These are phyloP conservation scores for Archips xylosteana DNA, from an alignment of 2,888 invertebrate genomes.

Conservation along the genomic window DNA sequence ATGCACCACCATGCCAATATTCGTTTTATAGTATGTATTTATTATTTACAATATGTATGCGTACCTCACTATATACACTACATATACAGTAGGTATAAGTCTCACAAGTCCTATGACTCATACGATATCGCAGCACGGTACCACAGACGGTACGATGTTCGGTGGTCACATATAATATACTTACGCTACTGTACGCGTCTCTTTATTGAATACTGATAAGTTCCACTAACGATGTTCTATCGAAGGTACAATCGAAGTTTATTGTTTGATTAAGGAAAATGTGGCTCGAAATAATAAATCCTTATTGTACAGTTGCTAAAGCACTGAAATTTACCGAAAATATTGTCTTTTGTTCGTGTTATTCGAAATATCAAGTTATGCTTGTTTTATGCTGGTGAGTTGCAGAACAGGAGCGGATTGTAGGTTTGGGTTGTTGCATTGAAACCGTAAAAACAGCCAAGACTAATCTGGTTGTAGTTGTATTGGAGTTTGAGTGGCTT, in stretches of 20 bases:
- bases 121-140: slow-evolving; percentile 63
- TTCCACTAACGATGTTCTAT: slow-evolving; percentile 59
- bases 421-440: background rate
- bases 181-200: slow-evolving; percentile 58
- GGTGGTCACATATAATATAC: slow-evolving; percentile 45
- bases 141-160: slow-evolving; percentile 48
- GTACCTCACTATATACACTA: background rate
- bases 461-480: slow-evolving; percentile 5
- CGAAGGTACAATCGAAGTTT: background rate
- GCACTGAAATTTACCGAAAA: background rate
- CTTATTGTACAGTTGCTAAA: too few species aligned
- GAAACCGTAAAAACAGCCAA: background rate
- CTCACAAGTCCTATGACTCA: slow-evolving; percentile 61
- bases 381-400: too few species aligned
- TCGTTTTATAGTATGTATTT: slow-evolving; percentile 1
- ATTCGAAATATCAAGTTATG: background rate
- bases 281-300: background rate
- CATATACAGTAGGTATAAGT: background rate
- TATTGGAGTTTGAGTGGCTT: slow-evolving; percentile 17
- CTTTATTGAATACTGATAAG: slow-evolving; percentile 73
- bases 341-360: background rate
- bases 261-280: slow-evolving; percentile 10
- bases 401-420: background rate
- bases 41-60: background rate
- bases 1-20: background rate